Evolutionary conservation across 2,797 vertebrate genomes (phyloP).

Genomic region (Vireo griseus): DNA sequence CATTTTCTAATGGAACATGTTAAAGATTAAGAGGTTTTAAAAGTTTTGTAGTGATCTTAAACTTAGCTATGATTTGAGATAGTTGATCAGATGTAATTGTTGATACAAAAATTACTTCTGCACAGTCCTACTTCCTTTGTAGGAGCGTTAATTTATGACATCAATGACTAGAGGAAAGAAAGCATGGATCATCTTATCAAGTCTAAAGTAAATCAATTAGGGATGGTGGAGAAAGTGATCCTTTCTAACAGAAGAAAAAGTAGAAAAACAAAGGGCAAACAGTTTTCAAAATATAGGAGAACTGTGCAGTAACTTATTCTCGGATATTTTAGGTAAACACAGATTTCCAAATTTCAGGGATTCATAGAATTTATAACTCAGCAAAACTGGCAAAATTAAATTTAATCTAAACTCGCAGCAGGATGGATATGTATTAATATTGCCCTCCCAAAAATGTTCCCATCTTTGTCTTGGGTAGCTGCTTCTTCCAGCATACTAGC

Average conservation of each 20-base stretch:
- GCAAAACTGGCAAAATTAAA: background rate
- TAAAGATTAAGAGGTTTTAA: background rate
- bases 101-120: background rate
- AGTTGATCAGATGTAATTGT: background rate
- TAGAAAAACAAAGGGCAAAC: background rate
- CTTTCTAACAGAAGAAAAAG: background rate
- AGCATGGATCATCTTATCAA: background rate
- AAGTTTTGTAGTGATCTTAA: background rate
- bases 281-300: background rate
- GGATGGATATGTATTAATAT: background rate
- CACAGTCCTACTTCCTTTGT: background rate
- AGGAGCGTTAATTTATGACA: background rate
- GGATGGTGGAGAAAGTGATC: background rate
- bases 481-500: background rate
- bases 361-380: background rate
- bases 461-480: background rate
- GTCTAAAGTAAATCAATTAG: background rate
- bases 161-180: background rate
- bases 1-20: background rate
- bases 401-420: background rate
- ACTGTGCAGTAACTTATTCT: background rate
- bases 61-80: background rate
- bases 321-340: background rate
- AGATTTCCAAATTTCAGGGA: background rate
- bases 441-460: accelerated